These are phyloP conservation scores for Ormyrus pomaceus DNA, from an alignment of 2,888 invertebrate genomes.

Conservation along the genomic window DNA sequence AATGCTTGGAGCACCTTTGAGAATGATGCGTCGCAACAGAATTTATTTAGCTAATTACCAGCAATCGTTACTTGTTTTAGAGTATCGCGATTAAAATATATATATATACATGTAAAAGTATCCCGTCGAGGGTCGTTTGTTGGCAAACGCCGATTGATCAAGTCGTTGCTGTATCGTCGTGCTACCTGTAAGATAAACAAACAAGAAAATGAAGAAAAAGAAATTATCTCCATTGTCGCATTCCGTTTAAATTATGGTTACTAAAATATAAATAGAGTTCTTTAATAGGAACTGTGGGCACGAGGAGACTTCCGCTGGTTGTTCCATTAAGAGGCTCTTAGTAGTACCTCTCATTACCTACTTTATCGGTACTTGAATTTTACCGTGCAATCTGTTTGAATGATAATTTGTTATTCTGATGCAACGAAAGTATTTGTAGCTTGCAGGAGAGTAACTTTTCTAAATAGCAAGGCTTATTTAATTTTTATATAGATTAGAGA, in stretches of 20 bases:
- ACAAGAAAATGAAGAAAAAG: slow-evolving; percentile 41
- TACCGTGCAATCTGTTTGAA: slow-evolving; percentile 21
- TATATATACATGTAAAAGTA: slow-evolving; percentile 29
- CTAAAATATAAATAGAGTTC: slow-evolving; percentile 46
- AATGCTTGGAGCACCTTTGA: slow-evolving; percentile 99
- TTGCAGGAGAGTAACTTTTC: background rate
- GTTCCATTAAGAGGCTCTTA: slow-evolving; percentile 47
- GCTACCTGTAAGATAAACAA: slow-evolving; percentile 60
- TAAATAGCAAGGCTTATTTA: slow-evolving; percentile 3
- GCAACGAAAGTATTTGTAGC: slow-evolving; percentile 12
- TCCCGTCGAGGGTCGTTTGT: slow-evolving; percentile 25
- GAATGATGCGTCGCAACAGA: slow-evolving; percentile 88
- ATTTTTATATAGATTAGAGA: slow-evolving; percentile 4
- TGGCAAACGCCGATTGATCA: slow-evolving; percentile 26
- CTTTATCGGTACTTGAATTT: slow-evolving; percentile 48
- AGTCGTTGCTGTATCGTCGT: slow-evolving; percentile 42
- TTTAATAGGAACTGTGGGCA: slow-evolving; percentile 25
- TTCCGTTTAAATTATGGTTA: slow-evolving; percentile 54
- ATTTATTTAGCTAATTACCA: slow-evolving; percentile 79
- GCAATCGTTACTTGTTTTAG: slow-evolving; percentile 61
- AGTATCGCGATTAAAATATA: slow-evolving; percentile 53
- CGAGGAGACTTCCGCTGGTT: slow-evolving; percentile 36
- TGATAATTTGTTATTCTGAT: slow-evolving; percentile 27
- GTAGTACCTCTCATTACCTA: slow-evolving; percentile 33
- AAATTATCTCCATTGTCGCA: slow-evolving; percentile 53